Conservation (phyloP, 1,140 invertebrate species). For the Bombyx mandarina region DNA sequence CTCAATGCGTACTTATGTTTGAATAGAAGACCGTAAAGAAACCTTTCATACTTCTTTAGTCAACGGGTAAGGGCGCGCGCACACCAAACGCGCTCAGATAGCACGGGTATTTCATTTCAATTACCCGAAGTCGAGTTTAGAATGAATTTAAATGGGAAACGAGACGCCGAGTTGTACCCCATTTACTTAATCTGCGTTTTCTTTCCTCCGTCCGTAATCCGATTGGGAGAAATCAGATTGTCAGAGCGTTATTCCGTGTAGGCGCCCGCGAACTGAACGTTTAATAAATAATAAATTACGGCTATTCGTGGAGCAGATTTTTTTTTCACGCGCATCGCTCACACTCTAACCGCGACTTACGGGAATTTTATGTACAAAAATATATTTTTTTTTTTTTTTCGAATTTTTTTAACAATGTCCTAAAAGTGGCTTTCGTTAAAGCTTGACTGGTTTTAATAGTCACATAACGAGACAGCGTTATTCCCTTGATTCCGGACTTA, state of each 20-base stretch:
- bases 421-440: too few species aligned
- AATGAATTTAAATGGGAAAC: constrained; percentile 27
- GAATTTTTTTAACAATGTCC: too few species aligned
- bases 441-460: too few species aligned
- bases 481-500: background rate
- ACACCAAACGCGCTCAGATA: constrained; percentile 4
- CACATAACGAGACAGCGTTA: too few species aligned
- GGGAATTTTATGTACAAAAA: too few species aligned
- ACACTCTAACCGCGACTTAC: too few species aligned
- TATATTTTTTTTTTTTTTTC: too few species aligned
- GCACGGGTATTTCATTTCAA: constrained; percentile 34
- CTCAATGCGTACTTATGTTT: background rate
- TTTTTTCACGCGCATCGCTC: too few species aligned
- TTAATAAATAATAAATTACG: constrained; percentile 4
- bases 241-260: constrained; percentile 2
- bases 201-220: constrained; percentile 23
- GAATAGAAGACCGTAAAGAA: too few species aligned
- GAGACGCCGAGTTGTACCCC: constrained; percentile 19
- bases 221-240: constrained; percentile 14
- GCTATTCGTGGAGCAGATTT: too few species aligned
- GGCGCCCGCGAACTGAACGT: background rate
- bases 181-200: constrained; percentile 37
- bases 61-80: constrained; percentile 2
- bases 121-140: constrained; percentile 22
- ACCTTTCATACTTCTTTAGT: too few species aligned